These are phyloP conservation scores for Eupithecia insigniata DNA, from an alignment of 2,888 invertebrate genomes.

Conservation along the genomic window DNA sequence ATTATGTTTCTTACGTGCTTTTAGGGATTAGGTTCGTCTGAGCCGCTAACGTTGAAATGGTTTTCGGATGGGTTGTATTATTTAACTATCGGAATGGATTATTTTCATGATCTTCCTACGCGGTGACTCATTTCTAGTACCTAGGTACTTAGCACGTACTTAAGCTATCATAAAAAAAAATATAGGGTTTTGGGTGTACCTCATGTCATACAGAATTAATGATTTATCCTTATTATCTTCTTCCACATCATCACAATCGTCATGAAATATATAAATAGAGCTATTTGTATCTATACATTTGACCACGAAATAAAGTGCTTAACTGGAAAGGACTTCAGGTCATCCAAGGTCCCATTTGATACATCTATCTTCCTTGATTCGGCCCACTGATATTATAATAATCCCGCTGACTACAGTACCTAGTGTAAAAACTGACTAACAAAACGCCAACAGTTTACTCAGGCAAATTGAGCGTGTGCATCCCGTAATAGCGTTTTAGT, in stretches of 20 bases:
- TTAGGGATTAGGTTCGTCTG: constrained; percentile 39
- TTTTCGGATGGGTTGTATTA: constrained; percentile 35
- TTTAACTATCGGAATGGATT: constrained; percentile 34
- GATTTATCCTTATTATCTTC: not conserved
- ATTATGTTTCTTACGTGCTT: constrained; percentile 62
- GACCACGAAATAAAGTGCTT: not conserved
- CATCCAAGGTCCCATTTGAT: not conserved
- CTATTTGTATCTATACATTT: not conserved
- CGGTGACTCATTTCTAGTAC: constrained; percentile 27
- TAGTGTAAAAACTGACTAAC: constrained; percentile 26
- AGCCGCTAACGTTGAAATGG: constrained; percentile 30
- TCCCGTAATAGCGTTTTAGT: constrained; percentile 15
- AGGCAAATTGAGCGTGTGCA: constrained; percentile 66
- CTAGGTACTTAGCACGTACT: constrained; percentile 26
- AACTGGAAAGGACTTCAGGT: not conserved
- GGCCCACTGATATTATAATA: not conserved
- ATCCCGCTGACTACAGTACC: constrained; percentile 5
- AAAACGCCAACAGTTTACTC: constrained; percentile 52
- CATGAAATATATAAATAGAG: not conserved
- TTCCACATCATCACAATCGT: not conserved
- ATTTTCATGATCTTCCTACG: constrained; percentile 33
- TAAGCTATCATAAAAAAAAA: constrained; percentile 23
- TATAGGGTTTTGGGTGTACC: constrained; percentile 9
- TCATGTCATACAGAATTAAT: not conserved
- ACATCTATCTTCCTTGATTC: not conserved